These are phyloP conservation scores for Goniozus legneri DNA, from an alignment of 1,140 invertebrate genomes.

Conservation along the genomic window DNA sequence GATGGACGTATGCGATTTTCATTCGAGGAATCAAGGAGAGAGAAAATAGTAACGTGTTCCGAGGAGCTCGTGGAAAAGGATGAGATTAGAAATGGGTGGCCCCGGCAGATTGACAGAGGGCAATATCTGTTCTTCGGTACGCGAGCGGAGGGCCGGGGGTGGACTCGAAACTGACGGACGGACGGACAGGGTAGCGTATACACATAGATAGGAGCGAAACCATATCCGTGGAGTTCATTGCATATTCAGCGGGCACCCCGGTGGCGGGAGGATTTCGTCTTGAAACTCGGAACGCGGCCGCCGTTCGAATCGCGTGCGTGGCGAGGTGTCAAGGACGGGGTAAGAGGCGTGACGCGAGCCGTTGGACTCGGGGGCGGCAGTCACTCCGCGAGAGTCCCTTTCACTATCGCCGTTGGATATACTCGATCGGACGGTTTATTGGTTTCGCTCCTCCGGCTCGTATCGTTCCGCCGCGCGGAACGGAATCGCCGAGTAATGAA, in stretches of 20 bases:
- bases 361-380: no score
- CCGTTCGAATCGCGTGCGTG: background rate
- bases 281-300: conserved; percentile 18
- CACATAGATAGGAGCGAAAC: conserved; percentile 23
- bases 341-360: no score
- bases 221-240: conserved; percentile 39
- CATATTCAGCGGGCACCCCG: conserved; percentile 42
- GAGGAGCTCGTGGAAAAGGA: background rate
- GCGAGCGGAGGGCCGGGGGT: background rate
- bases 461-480: no score
- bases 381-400: no score
- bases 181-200: conserved; percentile 18
- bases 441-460: no score
- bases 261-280: conserved; percentile 38
- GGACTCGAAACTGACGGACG: conserved; percentile 23
- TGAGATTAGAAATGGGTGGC: conserved; percentile 3
- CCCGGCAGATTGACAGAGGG: conserved; percentile 13
- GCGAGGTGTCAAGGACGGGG: conserved; percentile 3
- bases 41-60: background rate
- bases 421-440: no score
- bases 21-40: no score
- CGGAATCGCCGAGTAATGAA: no score
- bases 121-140: conserved; percentile 17
- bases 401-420: no score
- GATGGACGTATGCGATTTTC: no score